These are phyloP conservation scores for Melanocharis versteri DNA, from an alignment of 2,113 vertebrate species.

Conservation along the genomic window DNA sequence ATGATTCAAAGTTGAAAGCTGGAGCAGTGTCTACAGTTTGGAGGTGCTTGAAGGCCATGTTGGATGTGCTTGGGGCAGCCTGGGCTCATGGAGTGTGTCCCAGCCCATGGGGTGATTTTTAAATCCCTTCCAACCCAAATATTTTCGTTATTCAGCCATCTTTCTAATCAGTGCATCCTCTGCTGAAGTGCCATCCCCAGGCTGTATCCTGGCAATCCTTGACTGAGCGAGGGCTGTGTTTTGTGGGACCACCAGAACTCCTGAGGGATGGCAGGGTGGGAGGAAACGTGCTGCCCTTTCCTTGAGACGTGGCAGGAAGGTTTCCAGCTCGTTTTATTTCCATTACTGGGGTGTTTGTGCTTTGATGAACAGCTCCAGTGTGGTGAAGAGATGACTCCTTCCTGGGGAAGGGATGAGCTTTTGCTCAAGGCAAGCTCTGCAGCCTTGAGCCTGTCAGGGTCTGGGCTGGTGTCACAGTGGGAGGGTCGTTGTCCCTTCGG, in stretches of 20 bases:
- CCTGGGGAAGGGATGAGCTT: not conserved
- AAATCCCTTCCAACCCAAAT: not conserved
- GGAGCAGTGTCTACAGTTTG: not conserved
- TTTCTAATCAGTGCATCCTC: not conserved
- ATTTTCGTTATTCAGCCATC: not conserved
- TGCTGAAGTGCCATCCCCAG: not conserved
- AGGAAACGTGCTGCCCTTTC: not conserved
- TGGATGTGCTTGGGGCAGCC: not conserved
- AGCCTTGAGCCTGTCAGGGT: not conserved
- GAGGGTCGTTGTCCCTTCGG: not conserved
- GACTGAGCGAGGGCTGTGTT: not conserved
- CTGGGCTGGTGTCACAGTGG: not conserved
- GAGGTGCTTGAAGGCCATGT: not conserved
- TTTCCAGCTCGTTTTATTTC: not conserved
- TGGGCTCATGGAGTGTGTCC: not conserved
- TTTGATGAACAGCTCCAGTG: not conserved
- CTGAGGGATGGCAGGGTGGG: not conserved
- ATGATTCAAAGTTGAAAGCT: not conserved
- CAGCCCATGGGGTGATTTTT: not conserved
- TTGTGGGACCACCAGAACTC: not conserved
- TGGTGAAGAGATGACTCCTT: too few species aligned
- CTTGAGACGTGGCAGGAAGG: not conserved
- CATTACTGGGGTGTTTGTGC: not conserved
- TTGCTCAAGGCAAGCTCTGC: not conserved
- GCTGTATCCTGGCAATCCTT: not conserved